Evolutionary conservation across 1,140 invertebrate genomes (phyloP).

Genomic region (Cyclina sinensis): DNA sequence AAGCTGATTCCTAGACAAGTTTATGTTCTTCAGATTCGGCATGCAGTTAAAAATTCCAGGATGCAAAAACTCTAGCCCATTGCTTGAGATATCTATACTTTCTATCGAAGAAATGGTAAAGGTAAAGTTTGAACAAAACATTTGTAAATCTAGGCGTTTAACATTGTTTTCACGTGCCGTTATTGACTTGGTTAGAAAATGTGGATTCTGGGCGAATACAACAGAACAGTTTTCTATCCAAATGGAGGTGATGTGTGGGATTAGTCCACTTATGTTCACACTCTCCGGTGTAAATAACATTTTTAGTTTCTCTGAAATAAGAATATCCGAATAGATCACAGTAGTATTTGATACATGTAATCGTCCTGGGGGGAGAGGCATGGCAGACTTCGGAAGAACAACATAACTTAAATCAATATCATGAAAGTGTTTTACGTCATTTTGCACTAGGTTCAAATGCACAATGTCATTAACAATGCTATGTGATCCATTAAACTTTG

Average conservation of each 20-base stretch:
- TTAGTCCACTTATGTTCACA: background rate
- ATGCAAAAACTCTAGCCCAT: conserved; percentile 6
- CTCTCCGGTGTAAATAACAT: background rate
- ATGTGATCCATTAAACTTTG: background rate
- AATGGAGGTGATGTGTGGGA: background rate
- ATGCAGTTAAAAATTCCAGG: background rate
- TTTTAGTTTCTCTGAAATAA: background rate
- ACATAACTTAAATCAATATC: background rate
- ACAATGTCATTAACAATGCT: background rate
- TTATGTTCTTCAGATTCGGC: background rate
- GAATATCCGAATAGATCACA: background rate
- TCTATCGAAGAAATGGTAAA: background rate
- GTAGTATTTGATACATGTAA: background rate
- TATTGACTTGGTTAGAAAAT: background rate
- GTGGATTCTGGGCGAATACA: background rate
- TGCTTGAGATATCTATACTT: background rate
- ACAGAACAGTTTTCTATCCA: background rate
- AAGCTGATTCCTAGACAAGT: background rate
- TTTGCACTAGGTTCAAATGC: background rate
- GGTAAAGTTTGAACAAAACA: background rate
- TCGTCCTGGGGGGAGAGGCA: background rate
- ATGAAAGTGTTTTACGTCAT: background rate
- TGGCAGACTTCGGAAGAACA: background rate
- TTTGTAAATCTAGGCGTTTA: background rate
- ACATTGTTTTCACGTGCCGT: background rate